Conservation (phyloP, 2,113 vertebrate species). For the Amphilophus citrinellus region DNA sequence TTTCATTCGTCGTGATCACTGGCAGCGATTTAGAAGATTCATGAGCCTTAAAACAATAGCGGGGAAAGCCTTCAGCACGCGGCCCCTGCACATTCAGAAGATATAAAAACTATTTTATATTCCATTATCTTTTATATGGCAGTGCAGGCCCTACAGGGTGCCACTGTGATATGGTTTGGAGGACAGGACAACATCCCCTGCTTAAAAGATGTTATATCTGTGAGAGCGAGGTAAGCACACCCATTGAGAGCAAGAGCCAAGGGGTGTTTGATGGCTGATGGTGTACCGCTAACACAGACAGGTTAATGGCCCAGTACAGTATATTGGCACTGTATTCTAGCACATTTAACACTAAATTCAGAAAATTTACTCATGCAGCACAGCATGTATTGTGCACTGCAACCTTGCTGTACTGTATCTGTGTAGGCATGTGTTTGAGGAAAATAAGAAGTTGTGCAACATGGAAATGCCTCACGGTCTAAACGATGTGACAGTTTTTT, state of each 20-base stretch:
- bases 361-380: not conserved
- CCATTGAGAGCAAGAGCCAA: conserved; percentile 19
- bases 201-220: conserved; percentile 56
- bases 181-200: conserved; percentile 39
- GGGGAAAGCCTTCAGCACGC: conserved; percentile 28
- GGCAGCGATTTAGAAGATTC: conserved; percentile 62
- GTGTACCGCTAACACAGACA: conserved; percentile 15
- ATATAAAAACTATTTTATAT: conserved; percentile 76
- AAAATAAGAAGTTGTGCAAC: not conserved
- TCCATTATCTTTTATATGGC: conserved; percentile 75
- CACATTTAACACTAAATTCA: not conserved
- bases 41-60: conserved; percentile 72
- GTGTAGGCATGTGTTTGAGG: not conserved
- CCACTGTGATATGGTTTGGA: conserved; percentile 39
- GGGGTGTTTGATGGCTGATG: conserved; percentile 19
- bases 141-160: conserved; percentile 36
- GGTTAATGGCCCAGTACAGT: conserved; percentile 5
- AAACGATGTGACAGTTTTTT: not conserved
- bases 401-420: not conserved
- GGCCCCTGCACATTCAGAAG: conserved; percentile 45
- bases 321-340: not conserved
- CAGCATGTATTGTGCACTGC: not conserved
- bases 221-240: conserved; percentile 25
- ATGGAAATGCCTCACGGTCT: not conserved
- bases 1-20: conserved; percentile 27